phyloP scores from a whole-genome alignment of 2,888 invertebrate species.

The Drosophila mimica region DNA sequence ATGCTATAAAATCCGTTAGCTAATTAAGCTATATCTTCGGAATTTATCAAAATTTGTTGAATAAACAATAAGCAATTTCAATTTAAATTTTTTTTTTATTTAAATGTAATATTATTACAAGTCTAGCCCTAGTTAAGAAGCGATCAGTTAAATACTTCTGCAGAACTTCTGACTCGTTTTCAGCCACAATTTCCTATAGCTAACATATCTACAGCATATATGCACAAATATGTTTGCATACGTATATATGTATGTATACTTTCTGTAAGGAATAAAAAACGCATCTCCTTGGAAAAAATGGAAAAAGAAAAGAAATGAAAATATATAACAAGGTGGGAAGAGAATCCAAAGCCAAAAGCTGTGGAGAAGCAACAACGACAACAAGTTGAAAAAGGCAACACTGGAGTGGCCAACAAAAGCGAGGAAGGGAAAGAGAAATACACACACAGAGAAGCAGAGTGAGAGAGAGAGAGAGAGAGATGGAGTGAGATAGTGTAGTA shows the following conservation, averaged over 20 bases:
- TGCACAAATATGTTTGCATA: not conserved
- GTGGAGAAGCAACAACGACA: conserved; percentile 25
- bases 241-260: not conserved
- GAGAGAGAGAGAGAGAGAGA: not conserved
- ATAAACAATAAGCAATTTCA: not conserved
- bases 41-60: not conserved
- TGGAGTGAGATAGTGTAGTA: not conserved
- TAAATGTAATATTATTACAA: not conserved
- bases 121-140: not conserved
- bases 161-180: conserved; percentile 37
- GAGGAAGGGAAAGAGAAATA: conserved; percentile 20
- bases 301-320: conserved; percentile 28
- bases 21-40: not conserved
- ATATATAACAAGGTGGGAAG: conserved; percentile 26
- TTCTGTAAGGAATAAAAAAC: conserved; percentile 30
- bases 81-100: not conserved
- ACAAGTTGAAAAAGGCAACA: conserved; percentile 62
- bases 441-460: not conserved
- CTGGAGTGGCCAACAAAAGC: conserved; percentile 57
- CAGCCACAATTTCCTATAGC: conserved; percentile 36
- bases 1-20: not conserved
- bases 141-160: conserved; percentile 20
- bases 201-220: conserved; percentile 12
- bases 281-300: conserved; percentile 51
- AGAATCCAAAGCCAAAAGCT: conserved; percentile 65